phyloP scores from a whole-genome alignment of 2,888 invertebrate species.

The Camptogramma bilineatum region DNA sequence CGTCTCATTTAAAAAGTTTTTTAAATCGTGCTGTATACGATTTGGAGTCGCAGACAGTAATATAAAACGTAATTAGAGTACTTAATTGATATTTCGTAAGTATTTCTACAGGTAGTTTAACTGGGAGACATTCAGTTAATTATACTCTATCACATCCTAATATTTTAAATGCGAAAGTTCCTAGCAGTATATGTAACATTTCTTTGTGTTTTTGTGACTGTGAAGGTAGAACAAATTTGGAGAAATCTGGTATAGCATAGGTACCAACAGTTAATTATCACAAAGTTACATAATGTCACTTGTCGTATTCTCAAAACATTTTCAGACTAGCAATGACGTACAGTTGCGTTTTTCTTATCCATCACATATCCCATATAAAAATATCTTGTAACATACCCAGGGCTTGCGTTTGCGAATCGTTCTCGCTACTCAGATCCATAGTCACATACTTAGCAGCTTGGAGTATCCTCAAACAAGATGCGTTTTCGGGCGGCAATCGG shows the following conservation, averaged over 20 bases:
- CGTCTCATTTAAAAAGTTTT: too few species aligned
- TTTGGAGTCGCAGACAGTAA: too few species aligned
- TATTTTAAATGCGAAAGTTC: background rate
- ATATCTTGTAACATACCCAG: slow-evolving; percentile 76
- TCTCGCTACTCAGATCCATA: slow-evolving; percentile 65
- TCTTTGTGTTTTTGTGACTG: background rate
- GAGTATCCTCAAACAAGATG: slow-evolving; percentile 72
- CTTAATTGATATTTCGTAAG: too few species aligned
- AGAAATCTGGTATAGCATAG: too few species aligned
- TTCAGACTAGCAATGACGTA: background rate
- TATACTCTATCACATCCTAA: background rate
- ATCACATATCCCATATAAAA: slow-evolving; percentile 77
- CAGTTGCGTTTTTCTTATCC: too few species aligned
- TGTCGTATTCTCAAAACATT: background rate
- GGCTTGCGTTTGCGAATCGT: slow-evolving; percentile 67
- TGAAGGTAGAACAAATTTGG: too few species aligned
- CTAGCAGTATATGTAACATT: background rate
- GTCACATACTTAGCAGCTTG: slow-evolving; percentile 81
- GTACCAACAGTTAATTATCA: too few species aligned
- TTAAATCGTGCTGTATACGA: too few species aligned
- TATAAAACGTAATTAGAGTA: too few species aligned
- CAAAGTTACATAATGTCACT: too few species aligned
- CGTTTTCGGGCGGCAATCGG: slow-evolving; percentile 74
- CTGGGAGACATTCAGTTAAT: background rate
- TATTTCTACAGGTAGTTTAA: too few species aligned